Evolutionary conservation across 2,888 invertebrate genomes (phyloP).

Genomic region (Oconnorella tubifera): DNA sequence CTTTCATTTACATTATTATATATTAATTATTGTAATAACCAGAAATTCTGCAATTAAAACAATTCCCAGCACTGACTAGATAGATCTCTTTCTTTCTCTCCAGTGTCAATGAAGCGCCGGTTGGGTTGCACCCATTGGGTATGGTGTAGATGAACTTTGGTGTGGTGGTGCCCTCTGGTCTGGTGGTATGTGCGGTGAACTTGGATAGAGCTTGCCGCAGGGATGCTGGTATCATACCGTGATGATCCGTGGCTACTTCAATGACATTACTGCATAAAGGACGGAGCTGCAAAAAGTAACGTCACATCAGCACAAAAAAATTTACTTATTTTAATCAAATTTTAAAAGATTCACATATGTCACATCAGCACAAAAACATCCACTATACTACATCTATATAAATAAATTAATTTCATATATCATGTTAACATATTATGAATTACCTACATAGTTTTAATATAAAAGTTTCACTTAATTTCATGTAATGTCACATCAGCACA

Average conservation of each 20-base stretch:
- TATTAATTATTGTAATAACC: background rate
- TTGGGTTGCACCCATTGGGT: conserved; percentile 75
- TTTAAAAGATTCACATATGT: no score
- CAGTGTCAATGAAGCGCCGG: conserved; percentile 67
- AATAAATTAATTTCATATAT: no score
- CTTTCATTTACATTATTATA: background rate
- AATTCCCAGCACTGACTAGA: conserved; percentile 54
- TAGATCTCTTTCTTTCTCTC: conserved; percentile 70
- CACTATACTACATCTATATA: no score
- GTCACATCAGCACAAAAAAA: no score
- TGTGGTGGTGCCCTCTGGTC: conserved; percentile 60
- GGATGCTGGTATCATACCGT: conserved; percentile 66
- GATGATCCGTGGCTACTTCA: conserved; percentile 68
- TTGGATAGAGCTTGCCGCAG: conserved; percentile 62
- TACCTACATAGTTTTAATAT: no score
- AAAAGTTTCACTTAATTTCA: no score
- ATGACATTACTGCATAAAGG: conserved; percentile 67
- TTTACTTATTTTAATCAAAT: no score
- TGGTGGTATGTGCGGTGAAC: conserved; percentile 32
- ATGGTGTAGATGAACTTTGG: conserved; percentile 71
- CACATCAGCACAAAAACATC: no score
- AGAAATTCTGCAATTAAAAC: background rate
- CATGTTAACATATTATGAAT: no score
- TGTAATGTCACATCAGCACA: no score
- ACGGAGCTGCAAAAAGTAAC: conserved; percentile 63